Conservation (phyloP, 2,888 invertebrate species). For the Philhelius pedissequus region DNA sequence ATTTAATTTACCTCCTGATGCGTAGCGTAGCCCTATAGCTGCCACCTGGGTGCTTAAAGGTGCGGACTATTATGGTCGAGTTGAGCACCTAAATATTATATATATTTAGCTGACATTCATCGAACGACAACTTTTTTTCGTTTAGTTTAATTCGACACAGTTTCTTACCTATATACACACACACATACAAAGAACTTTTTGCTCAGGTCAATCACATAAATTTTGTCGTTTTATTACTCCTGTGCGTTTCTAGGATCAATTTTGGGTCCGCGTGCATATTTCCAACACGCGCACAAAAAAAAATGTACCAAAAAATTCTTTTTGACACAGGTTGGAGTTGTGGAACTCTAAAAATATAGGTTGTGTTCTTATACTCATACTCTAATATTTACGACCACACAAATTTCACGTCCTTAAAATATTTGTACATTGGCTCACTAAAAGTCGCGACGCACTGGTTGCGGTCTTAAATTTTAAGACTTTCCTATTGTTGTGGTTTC, state of each 20-base stretch:
- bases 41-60: constrained; percentile 33
- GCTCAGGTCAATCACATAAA: constrained; percentile 66
- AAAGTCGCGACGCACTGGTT: constrained; percentile 42
- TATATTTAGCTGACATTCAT: constrained; percentile 59
- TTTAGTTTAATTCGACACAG: constrained; percentile 37
- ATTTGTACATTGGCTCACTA: constrained; percentile 17
- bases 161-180: not conserved
- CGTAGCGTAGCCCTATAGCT: not conserved
- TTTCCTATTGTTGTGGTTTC: constrained; percentile 59
- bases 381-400: constrained; percentile 61
- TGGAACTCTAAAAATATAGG: not conserved
- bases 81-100: constrained; percentile 34
- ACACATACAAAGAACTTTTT: constrained; percentile 31
- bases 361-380: constrained; percentile 54
- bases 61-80: constrained; percentile 50
- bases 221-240: constrained; percentile 69
- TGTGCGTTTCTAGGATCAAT: constrained; percentile 71
- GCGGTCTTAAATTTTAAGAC: constrained; percentile 59
- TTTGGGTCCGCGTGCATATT: constrained; percentile 66
- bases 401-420: constrained; percentile 30
- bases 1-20: constrained; percentile 64
- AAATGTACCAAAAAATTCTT: constrained; percentile 61
- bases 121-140: constrained; percentile 40
- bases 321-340: constrained; percentile 36
- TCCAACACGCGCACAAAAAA: constrained; percentile 59